A percentile compares a stretch with the other conserved stretches of the same genome.
These are phyloP conservation scores for Clepsis dumicolana DNA, from an alignment of 2,888 invertebrate genomes.

Conservation along the genomic window DNA sequence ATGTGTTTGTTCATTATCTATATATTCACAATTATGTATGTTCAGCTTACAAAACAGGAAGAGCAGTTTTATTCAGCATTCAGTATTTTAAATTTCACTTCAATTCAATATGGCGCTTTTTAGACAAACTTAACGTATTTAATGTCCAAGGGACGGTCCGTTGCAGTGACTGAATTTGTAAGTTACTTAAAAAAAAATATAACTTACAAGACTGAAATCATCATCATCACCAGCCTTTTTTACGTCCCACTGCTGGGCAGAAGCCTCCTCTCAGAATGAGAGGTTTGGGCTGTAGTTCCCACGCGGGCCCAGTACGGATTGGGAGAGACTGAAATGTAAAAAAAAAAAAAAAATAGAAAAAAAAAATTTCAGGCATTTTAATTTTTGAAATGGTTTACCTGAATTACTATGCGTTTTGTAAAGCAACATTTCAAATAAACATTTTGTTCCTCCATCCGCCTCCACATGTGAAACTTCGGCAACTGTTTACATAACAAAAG, in stretches of 20 bases:
- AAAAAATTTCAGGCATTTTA: too few relatives aligned
- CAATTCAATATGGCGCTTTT: not conserved
- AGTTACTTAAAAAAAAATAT: too few relatives aligned
- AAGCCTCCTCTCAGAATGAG: too few relatives aligned
- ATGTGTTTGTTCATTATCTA: not conserved
- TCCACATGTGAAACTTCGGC: not conserved
- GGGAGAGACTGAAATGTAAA: too few relatives aligned
- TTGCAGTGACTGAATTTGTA: too few relatives aligned
- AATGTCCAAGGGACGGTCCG: not conserved
- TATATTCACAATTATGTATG: not conserved
- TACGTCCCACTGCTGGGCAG: too few relatives aligned
- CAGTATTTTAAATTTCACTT: not conserved
- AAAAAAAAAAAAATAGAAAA: too few relatives aligned
- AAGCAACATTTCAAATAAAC: not conserved
- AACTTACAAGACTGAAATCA: too few relatives aligned
- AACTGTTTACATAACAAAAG: conserved; percentile 16
- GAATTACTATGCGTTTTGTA: not conserved
- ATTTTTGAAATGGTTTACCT: too few relatives aligned
- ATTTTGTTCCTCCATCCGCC: not conserved
- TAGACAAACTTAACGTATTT: not conserved
- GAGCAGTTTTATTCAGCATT: not conserved
- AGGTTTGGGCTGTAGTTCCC: too few relatives aligned
- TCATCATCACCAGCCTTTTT: too few relatives aligned
- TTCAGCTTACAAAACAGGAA: not conserved
- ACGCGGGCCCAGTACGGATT: too few relatives aligned